These are phyloP conservation scores for Chrysolina americana DNA, from an alignment of 2,888 invertebrate genomes.

Conservation along the genomic window DNA sequence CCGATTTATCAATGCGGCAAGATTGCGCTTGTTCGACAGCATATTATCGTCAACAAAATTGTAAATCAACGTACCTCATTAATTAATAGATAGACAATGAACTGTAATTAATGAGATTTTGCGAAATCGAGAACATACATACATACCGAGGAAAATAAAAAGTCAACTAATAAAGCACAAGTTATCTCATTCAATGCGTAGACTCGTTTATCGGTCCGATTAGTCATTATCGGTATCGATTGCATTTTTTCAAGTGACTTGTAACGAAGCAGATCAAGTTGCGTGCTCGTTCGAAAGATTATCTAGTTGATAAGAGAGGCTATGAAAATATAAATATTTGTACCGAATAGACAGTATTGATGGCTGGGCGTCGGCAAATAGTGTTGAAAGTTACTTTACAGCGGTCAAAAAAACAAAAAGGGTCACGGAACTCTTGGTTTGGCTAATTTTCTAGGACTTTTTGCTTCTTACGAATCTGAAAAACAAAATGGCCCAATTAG, in stretches of 20 bases:
- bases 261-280: neutral
- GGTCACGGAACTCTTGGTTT: no score
- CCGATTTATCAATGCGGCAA: conserved; percentile 2
- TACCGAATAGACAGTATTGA: neutral
- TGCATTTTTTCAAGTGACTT: neutral
- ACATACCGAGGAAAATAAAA: conserved; percentile 8
- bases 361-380: conserved; percentile 8
- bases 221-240: conserved; percentile 18
- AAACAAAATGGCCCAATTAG: no score
- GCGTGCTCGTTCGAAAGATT: neutral
- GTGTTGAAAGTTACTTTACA: neutral
- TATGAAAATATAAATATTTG: neutral
- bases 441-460: no score
- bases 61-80: conserved; percentile 16
- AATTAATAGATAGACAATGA: conserved; percentile 16
- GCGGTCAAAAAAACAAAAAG: neutral
- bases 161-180: neutral
- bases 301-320: neutral
- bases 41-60: conserved; percentile 9
- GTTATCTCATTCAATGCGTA: conserved; percentile 12
- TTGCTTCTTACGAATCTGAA: no score
- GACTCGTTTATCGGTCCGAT: conserved; percentile 10
- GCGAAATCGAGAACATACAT: conserved; percentile 14
- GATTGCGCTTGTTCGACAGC: neutral
- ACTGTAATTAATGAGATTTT: conserved; percentile 10